phyloP scores from a whole-genome alignment of 2,113 vertebrate species.

The Taxidea taxus region DNA sequence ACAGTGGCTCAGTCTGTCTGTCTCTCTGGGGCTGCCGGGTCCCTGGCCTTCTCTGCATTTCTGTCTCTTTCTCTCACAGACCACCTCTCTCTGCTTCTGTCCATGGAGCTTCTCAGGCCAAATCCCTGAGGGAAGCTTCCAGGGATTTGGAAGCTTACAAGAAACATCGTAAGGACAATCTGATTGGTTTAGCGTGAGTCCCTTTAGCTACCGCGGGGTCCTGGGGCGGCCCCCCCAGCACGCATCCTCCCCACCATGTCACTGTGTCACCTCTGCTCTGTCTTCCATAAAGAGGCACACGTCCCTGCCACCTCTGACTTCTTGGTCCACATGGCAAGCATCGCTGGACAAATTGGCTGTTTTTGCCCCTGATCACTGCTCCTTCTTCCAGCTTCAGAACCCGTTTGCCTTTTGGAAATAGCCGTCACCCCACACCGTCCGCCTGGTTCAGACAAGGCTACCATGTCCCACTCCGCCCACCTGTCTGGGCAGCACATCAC shows the following conservation, averaged over 20 bases:
- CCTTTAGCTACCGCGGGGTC: neutral
- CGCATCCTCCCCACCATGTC: neutral
- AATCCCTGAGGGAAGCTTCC: neutral
- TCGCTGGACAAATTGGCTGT: too few relatives aligned
- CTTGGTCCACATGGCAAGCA: neutral
- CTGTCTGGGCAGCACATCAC: neutral
- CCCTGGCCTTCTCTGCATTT: neutral
- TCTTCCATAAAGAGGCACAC: fast-evolving
- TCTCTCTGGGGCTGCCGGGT: neutral
- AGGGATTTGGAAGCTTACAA: too few relatives aligned
- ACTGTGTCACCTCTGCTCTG: fast-evolving
- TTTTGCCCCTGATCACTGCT: neutral
- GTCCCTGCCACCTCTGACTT: neutral
- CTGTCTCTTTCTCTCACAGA: neutral
- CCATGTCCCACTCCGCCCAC: neutral
- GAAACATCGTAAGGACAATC: neutral
- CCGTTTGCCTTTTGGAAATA: neutral
- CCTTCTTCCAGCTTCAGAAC: neutral
- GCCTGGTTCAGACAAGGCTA: too few relatives aligned
- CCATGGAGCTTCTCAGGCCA: neutral
- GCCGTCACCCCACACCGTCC: too few relatives aligned
- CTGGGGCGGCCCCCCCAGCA: neutral
- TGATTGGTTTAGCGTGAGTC: neutral
- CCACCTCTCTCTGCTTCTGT: neutral
- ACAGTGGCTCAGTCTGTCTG: fast-evolving